Conservation (phyloP, 2,113 vertebrate species). For the Phaethon lepturus region DNA sequence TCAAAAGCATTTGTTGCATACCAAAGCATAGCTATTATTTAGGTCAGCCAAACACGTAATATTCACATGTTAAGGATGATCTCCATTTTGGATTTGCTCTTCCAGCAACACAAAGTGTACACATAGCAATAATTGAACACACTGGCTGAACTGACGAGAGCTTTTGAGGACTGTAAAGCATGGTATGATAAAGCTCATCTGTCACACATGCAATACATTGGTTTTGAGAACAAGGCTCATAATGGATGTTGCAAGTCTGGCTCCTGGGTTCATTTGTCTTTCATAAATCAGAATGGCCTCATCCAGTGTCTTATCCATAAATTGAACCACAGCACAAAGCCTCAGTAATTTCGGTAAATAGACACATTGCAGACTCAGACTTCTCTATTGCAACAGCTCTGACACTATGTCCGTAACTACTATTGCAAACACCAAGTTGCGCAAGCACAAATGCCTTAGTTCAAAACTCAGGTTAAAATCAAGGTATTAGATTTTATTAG, state of each 20-base stretch:
- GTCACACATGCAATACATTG: background rate
- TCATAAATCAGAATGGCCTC: background rate
- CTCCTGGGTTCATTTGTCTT: background rate
- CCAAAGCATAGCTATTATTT: background rate
- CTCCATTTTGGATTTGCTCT: background rate
- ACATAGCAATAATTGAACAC: rapidly evolving
- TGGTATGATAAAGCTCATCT: background rate
- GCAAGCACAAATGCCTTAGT: background rate
- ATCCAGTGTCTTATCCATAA: background rate
- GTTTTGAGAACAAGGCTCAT: background rate
- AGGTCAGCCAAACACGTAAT: background rate
- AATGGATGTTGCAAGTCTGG: background rate
- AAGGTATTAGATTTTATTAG: background rate
- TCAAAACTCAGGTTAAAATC: background rate
- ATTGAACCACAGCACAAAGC: background rate
- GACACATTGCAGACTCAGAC: background rate
- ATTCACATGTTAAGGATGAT: background rate
- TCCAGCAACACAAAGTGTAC: background rate
- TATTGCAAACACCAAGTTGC: background rate
- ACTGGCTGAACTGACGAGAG: background rate
- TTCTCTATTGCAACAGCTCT: background rate
- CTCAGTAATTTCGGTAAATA: background rate
- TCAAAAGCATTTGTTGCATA: background rate
- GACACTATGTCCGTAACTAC: rapidly evolving
- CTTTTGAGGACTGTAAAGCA: background rate